A percentile compares a stretch with the other conserved stretches of the same genome.
phyloP scores from a whole-genome alignment of 2,888 invertebrate species.

The Drosophila gaucha region DNA sequence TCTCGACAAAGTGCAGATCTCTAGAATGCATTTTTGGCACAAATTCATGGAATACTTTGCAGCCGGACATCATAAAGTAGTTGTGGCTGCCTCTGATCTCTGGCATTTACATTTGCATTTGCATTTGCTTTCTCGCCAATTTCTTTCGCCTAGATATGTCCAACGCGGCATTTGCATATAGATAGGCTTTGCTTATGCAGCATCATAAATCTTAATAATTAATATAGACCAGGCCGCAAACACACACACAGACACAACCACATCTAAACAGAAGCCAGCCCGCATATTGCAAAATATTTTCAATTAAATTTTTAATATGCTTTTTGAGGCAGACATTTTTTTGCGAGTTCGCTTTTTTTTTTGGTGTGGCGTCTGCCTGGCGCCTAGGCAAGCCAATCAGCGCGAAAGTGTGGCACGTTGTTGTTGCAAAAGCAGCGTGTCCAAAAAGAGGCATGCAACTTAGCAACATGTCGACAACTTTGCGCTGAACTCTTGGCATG shows the following conservation, averaged over 20 bases:
- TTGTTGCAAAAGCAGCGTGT: conserved; percentile 2
- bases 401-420: conserved; percentile 41
- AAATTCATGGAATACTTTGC: conserved; percentile 18
- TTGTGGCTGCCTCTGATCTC: conserved; percentile 1
- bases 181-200: conserved; percentile 39
- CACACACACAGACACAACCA: neutral
- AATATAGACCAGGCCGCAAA: conserved; percentile 40
- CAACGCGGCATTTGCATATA: conserved; percentile 60
- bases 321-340: conserved; percentile 47
- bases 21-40: conserved; percentile 5
- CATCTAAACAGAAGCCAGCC: conserved; percentile 41
- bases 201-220: conserved; percentile 68
- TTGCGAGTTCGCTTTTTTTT: conserved; percentile 1
- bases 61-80: conserved; percentile 18
- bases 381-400: conserved; percentile 61
- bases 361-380: conserved; percentile 63
- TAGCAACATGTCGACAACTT: conserved; percentile 35
- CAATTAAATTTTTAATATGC: conserved; percentile 67
- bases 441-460: conserved; percentile 51
- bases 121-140: conserved; percentile 28
- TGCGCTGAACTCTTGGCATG: conserved; percentile 38
- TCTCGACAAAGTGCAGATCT: neutral
- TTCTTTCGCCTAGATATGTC: conserved; percentile 23
- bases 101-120: conserved; percentile 1
- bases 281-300: conserved; percentile 47